Base-by-base conservation (phyloP, 2,797 vertebrate species). In the Jordanella pulchra region DNA sequence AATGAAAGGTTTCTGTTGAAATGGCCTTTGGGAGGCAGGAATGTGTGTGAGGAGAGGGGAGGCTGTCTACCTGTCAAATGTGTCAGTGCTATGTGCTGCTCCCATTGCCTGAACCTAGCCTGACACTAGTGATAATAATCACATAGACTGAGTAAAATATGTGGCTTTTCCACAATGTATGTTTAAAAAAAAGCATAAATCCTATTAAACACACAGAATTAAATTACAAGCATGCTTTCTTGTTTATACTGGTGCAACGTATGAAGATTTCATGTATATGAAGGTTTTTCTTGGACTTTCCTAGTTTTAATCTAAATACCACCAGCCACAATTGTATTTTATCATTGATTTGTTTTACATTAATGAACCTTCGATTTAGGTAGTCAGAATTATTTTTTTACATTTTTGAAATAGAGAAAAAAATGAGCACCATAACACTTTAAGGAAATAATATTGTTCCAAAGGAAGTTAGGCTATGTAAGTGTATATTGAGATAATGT, bases 41-140 rank as follows among this genome's bases (percentile, higher is more conserved):
- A 88, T 91, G 84, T 64, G 76, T 53, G 39, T 69, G 60, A 67
- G 82, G 73, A 86, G 69, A 55, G 79, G 83, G 89, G 89, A 75
- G 85, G 76, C 83, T 65, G 82, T 86, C 83, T 90, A 70, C 83
- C 78, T 86, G 89, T 90, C 89, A 90, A 81, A 73, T 79, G 83
- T 84, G 72, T 73, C 72, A 77, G 65, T 79, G 51, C 73, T 85
- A 65, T 82, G 72, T 77, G 73, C 67, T 77, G 78, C 76, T 81
- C 65, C 72, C 69, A 50, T 74, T 48, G 71, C 72, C 75, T 80
- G 76, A 86, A 83, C 72, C 72, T 73, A 79, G 77, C 67, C 73
- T 27, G 47, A 78, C 75, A 63, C 83, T 78, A 74, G 74, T 69
- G 83, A 89, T 89, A 85, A 87, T 82, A 86, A 87, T 91, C 87